Evolutionary conservation across 2,113 vertebrate genomes (phyloP), one percentile per base, ranked within the genome.

Genomic region (Psephotus haematonotus): DNA sequence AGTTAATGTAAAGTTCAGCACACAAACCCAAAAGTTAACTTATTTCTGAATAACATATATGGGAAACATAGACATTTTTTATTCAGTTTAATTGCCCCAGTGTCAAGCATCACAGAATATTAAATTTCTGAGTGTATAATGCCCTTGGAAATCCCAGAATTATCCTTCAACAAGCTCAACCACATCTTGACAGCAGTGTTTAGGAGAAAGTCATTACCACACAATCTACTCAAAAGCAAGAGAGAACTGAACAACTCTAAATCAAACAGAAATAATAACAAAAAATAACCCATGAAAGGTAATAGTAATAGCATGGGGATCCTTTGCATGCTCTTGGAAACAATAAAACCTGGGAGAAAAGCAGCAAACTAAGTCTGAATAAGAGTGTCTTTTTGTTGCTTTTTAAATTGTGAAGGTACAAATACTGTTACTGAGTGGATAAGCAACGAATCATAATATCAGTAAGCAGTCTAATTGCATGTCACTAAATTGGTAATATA

Each of bases 221-320:
- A 82, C 84, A 50, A 63, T 49, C 28, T 82, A 63, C 44, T 87
- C 78, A 82, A 92, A 91, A 78, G 24, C 47, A 79, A 76, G n/a
- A 87, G 6, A 78, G 41, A 91, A 88, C 41, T 65, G n/a, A 82
- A 80, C n/a, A 69, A 37, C 18, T 49, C 41, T 77, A 94, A 95
- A 84, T 82, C 69, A 89, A 80, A 92, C 22, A 88, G 76, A 94
- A 82, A 81, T 63, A 92, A 90, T 85, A 90, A 28, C 17, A 82
- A 91, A 82, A 90, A 44, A 43, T 59, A 35, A 19, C 3, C 0
- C 49, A 57, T 16, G 67, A 92, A 64, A 71, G 43, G 29, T 86
- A 92, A 92, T 14, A 78, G 31, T 35, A 88, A 94, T 46, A 74
- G 60, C 50, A 71, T 6, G 35, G 46, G 64, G 65, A 84, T 60